A percentile compares a stretch with the other conserved stretches of the same genome.
Evolutionary conservation across 2,113 vertebrate genomes (phyloP).

Genomic region (Myanophis thanlyinensis): DNA sequence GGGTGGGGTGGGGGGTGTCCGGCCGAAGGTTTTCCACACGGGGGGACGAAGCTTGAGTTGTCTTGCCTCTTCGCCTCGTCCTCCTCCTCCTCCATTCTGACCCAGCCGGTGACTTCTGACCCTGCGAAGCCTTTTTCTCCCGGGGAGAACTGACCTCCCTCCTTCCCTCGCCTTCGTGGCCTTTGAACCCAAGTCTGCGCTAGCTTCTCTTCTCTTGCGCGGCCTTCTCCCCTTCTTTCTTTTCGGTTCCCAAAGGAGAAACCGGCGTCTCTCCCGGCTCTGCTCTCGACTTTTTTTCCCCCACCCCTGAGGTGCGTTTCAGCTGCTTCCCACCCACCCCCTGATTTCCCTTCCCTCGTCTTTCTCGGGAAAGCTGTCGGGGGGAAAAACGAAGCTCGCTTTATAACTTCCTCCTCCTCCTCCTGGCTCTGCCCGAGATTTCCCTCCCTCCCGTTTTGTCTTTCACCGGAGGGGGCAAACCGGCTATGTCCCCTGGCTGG

Average conservation of each 20-base stretch:
- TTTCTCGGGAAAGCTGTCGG: background rate
- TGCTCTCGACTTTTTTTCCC: background rate
- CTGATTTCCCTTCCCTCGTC: too few relatives aligned
- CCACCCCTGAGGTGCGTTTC: background rate
- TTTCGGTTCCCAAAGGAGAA: too few relatives aligned
- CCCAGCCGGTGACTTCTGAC: background rate
- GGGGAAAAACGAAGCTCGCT: background rate
- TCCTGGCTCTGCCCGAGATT: too few relatives aligned
- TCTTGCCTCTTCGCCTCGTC: too few relatives aligned
- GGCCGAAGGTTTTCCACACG: background rate
- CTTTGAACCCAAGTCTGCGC: background rate
- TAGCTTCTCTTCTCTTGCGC: too few relatives aligned
- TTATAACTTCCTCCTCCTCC: too few relatives aligned
- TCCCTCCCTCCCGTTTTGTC: too few relatives aligned
- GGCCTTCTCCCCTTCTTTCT: too few relatives aligned
- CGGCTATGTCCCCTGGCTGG: constrained; percentile 28
- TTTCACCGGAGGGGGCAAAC: too few relatives aligned
- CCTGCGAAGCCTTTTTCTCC: background rate
- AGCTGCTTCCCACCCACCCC: too few relatives aligned
- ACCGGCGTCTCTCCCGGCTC: too few relatives aligned
- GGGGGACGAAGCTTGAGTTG: background rate
- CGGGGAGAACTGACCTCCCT: background rate
- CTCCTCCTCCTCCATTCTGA: background rate
- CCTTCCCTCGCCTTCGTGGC: background rate
- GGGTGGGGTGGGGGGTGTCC: too few relatives aligned